Base-by-base conservation (phyloP, 2,113 vertebrate genomes). In the Penelope pileata region DNA sequence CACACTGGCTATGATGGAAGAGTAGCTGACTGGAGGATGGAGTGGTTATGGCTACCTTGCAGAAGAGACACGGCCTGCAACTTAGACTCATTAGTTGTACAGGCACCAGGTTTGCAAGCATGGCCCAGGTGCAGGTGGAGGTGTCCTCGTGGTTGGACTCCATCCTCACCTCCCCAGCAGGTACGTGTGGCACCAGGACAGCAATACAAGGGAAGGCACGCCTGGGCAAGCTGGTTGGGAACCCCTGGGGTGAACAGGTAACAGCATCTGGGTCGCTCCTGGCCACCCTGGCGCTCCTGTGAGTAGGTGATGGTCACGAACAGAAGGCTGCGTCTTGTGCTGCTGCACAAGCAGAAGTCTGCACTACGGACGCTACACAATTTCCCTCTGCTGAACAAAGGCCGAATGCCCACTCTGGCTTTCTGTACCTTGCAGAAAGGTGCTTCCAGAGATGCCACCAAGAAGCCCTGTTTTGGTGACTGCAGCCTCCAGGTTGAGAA, bases 1-100 rank as follows among this genome's bases (percentile, higher is more conserved):
- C 93, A 93, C 76, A 63, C 74, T 89, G 69, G 72, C 84, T 86
- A 17, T 51, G 83, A 84, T 32, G 53, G 83, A 77, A 84, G 90
- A 86, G 91, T 53, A 85, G 78, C 62, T 85, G 90, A 92, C 67
- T 34, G 83, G 54, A 92, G 91, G 72, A 83, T 4, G 1, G 53
- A 94, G 94, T 95, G 91, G 84, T 85, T 91, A 53, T 54, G 29
- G 47, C 56, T 94, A 30, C 26, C 45, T 88, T 79, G 70, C 1
- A 0, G 73, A 51, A 79, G 75, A 91, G 87, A 76, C 68, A 3
- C 3, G 63, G 54, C 74, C 70, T 72, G 73, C 58, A 56, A 81
- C 58, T 69, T 22, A 42, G 29, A 27, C 38, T 88, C 9, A 0
- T 63, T 32, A 72, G 23, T 66, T 68, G 62, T 32, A 74, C 64